phyloP scores from a whole-genome alignment of 2,113 vertebrate genomes.

The Clarias batrachus region DNA sequence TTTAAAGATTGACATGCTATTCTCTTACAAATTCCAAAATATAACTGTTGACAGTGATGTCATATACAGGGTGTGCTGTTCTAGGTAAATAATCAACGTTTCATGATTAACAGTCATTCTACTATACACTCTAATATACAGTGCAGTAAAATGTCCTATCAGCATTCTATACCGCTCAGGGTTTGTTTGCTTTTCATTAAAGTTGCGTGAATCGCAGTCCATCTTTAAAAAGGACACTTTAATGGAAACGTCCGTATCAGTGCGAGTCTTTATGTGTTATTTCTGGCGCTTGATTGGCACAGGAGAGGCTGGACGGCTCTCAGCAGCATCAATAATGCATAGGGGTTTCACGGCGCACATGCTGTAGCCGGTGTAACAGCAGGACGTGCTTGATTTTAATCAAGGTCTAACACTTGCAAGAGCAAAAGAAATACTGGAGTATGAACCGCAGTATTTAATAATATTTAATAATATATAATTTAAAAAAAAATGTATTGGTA shows the following conservation, averaged over 20 bases:
- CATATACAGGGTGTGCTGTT: not conserved
- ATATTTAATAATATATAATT: not conserved
- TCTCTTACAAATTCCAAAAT: not conserved
- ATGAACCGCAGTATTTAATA: no score
- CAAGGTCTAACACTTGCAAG: not conserved
- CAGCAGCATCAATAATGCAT: conserved; percentile 6
- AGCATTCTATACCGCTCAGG: not conserved
- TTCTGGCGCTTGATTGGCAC: conserved; percentile 8
- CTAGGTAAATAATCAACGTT: not conserved
- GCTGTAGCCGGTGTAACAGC: conserved; percentile 21
- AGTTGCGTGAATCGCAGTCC: not conserved
- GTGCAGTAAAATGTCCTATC: not conserved
- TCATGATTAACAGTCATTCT: not conserved
- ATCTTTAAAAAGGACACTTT: not conserved
- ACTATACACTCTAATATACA: not conserved
- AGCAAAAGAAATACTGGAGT: not conserved
- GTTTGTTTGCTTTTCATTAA: not conserved
- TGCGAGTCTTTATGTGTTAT: not conserved
- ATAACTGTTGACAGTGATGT: not conserved
- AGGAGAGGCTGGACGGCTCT: conserved; percentile 17
- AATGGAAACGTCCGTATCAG: conserved; percentile 12
- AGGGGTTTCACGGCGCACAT: conserved; percentile 17
- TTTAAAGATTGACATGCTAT: not conserved
- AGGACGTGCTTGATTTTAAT: conserved; percentile 10
- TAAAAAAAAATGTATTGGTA: no score